phyloP scores from a whole-genome alignment of 2,797 vertebrate genomes.

The Trichosurus vulpecula region DNA sequence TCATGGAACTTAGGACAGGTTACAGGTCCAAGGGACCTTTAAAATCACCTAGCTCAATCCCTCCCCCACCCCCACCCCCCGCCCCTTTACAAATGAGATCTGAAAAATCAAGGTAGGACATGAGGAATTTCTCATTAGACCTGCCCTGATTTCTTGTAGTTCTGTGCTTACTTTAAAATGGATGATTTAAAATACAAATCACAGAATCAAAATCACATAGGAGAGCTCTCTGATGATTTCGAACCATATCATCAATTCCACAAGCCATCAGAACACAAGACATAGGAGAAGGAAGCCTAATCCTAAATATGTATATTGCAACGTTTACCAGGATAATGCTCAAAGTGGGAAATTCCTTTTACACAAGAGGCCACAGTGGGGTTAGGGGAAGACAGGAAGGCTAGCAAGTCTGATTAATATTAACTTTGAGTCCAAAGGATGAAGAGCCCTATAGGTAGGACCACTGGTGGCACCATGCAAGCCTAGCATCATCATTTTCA shows the following conservation, averaged over 20 bases:
- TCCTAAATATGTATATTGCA: not conserved
- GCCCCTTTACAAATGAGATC: not conserved
- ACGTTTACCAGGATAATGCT: slow-evolving; percentile 45
- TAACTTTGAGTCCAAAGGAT: slow-evolving; percentile 56
- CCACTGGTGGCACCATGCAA: slow-evolving; percentile 25
- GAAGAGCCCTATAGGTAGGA: slow-evolving; percentile 19
- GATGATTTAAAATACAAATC: not conserved
- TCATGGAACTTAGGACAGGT: not conserved
- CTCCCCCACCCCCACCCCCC: not conserved
- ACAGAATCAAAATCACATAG: slow-evolving; percentile 32
- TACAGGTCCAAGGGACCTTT: not conserved
- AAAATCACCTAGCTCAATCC: not conserved
- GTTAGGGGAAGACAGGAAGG: slow-evolving; percentile 1
- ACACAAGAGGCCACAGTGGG: slow-evolving; percentile 42
- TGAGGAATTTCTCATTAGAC: slow-evolving; percentile 31
- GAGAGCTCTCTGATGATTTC: slow-evolving; percentile 28
- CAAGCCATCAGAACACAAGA: slow-evolving; percentile 28
- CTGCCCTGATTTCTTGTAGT: slow-evolving; percentile 23
- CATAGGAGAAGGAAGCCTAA: not conserved
- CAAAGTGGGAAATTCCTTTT: slow-evolving; percentile 47
- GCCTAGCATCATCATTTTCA: slow-evolving; percentile 35
- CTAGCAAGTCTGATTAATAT: slow-evolving; percentile 60
- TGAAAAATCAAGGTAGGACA: not conserved
- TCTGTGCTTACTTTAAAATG: not conserved
- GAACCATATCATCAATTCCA: slow-evolving; percentile 31